Percentiles rank a stretch among this genome's conserved stretches.
phyloP scores from a whole-genome alignment of 2,888 invertebrate species.

The Saturnia pavonia region DNA sequence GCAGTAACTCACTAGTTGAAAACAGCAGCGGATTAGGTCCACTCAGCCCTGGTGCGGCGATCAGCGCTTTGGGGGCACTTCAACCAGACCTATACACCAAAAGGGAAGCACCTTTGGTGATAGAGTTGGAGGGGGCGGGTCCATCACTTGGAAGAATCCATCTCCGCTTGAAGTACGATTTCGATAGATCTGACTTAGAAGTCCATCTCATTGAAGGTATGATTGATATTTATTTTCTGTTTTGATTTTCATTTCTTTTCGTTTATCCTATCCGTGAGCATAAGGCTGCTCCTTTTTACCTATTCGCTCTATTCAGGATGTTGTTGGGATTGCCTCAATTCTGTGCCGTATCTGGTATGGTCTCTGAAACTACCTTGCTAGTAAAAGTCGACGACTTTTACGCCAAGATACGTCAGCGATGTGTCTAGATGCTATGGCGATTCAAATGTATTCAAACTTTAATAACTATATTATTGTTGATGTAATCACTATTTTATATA shows the following conservation, averaged over 20 bases:
- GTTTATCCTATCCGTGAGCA: not conserved
- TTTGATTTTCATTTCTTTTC: not conserved
- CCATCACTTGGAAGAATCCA: constrained; percentile 91
- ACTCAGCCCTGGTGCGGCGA: constrained; percentile 67
- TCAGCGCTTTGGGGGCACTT: constrained; percentile 87
- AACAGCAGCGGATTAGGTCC: constrained; percentile 72
- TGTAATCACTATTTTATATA: no score
- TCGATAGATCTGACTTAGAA: constrained; percentile 93
- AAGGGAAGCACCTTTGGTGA: constrained; percentile 89
- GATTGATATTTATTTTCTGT: not conserved
- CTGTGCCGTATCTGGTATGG: no score
- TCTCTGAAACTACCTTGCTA: no score
- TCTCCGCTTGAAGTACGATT: constrained; percentile 92
- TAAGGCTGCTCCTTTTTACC: not conserved
- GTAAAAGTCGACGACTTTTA: no score
- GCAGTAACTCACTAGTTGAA: constrained; percentile 77
- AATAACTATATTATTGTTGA: no score
- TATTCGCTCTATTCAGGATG: no score
- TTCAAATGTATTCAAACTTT: no score
- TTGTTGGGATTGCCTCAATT: no score
- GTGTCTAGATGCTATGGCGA: no score
- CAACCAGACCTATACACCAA: constrained; percentile 94
- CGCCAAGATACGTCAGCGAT: no score
- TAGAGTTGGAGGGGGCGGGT: constrained; percentile 83
- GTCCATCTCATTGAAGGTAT: constrained; percentile 95